Base-by-base conservation (phyloP, 2,888 invertebrate species). In the Galerucella pusilla region DNA sequence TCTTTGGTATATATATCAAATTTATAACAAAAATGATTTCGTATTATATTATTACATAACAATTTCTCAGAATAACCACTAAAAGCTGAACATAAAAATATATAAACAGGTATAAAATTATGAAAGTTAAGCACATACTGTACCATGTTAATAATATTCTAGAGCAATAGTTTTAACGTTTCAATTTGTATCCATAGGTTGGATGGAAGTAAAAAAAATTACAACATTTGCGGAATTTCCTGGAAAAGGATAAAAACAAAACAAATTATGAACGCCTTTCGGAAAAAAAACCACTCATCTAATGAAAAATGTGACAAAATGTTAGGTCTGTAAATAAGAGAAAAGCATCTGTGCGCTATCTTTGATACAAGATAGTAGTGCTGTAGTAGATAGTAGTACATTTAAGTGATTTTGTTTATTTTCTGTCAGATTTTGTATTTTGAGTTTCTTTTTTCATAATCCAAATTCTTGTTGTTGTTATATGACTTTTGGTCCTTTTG, bases 1-100 rank as follows among this genome's bases (percentile, higher is more conserved):
- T 87, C 87, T 87, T 87, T 87, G 87, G 87, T 87, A 87, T 87
- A 85, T 84, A 84, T 83, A 83, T 82, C 80, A 78, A 84, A 85
- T 84, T 85, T 84, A 85, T 86, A 86, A 86, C 86, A 84, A 85
- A 83, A 83, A 84, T 66, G 66, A 67, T 67, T 82, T 79, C 81
- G 76, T 75, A 76, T 74, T 80, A 81, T 80, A 65, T 45, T 42
- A 46, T 77, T 73, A 76, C 69, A 78, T 79, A 83, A 83, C 84
- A 84, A 83, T 82, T 81, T 80, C 71, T 76, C 78, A 78, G 79
- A 81, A 83, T 79, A 79, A 79, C 71, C 76, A 79, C 78, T 71
- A 71, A 57, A 71, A 71, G 61, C 49, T 69, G 69, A 69, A 63
- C 45, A 65, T 46, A 46, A 16, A 28, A 25, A 54, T 67, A 20